Conservation (phyloP, 2,888 invertebrate species). For the Spisula solida region DNA sequence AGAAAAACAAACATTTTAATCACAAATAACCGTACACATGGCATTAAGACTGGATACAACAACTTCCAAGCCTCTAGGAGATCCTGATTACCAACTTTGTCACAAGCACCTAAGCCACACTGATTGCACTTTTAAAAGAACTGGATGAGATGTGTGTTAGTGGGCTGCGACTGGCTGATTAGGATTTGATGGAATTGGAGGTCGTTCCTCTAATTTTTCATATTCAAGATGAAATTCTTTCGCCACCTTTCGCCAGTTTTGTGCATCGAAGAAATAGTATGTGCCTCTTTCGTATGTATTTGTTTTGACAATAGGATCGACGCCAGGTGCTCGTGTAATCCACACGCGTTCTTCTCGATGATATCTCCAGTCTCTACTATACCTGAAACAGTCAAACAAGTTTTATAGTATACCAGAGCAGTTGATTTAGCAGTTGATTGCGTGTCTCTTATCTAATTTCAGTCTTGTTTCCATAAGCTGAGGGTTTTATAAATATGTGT, state of each 20-base stretch:
- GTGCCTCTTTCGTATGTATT: conserved; percentile 99
- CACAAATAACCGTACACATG: neutral
- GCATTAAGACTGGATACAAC: neutral
- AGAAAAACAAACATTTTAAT: neutral
- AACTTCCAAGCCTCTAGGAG: neutral
- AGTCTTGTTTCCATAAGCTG: too few relatives aligned
- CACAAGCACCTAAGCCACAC: conserved; percentile 44
- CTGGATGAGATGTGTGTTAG: conserved; percentile 49
- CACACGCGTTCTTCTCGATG: conserved; percentile 99
- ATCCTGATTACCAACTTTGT: conserved; percentile 20
- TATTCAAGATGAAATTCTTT: conserved; percentile 99
- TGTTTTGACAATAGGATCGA: conserved; percentile 97
- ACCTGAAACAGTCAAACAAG: conserved; percentile 89
- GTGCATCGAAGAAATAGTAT: conserved; percentile 99
- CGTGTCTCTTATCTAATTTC: too few relatives aligned
- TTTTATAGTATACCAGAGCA: too few relatives aligned
- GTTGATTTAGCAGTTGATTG: too few relatives aligned
- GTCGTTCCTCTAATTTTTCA: conserved; percentile 98
- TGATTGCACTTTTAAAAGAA: conserved; percentile 46
- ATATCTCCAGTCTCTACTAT: conserved; percentile 99
- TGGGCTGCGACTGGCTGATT: conserved; percentile 74
- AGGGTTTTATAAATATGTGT: too few relatives aligned
- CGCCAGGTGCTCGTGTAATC: conserved; percentile 99
- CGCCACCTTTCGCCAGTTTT: conserved; percentile 99
- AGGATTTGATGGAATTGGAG: conserved; percentile 87